Percentiles rank a stretch among this genome's conserved stretches.
These are phyloP conservation scores for Osmoderma eremita DNA, from an alignment of 2,888 invertebrate species.

Conservation along the genomic window DNA sequence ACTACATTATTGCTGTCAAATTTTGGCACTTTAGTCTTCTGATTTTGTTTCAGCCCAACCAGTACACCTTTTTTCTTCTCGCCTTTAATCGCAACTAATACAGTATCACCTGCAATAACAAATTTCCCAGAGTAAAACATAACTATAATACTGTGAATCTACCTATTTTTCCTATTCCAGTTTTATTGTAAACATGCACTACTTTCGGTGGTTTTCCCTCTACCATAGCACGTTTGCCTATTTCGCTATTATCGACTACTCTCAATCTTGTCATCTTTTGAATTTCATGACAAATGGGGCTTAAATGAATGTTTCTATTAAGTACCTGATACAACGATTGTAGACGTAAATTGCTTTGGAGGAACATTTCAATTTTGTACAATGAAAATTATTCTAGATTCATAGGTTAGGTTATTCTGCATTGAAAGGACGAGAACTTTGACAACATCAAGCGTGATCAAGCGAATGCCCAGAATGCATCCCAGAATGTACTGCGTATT, in stretches of 20 bases:
- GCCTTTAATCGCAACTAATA: slow-evolving; percentile 93
- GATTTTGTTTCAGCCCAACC: slow-evolving; percentile 87
- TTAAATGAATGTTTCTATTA: slow-evolving; percentile 67
- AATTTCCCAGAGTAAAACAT: not conserved
- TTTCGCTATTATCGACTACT: slow-evolving; percentile 96
- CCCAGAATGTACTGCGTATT: too few relatives aligned
- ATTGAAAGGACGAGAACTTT: too few relatives aligned
- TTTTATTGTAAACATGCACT: slow-evolving; percentile 94
- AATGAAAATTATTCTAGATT: not conserved
- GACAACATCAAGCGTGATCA: too few relatives aligned
- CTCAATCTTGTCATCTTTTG: slow-evolving; percentile 80
- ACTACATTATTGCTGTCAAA: slow-evolving; percentile 97
- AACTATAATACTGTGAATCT: slow-evolving; percentile 42
- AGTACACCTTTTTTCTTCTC: slow-evolving; percentile 94
- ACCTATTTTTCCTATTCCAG: slow-evolving; percentile 72
- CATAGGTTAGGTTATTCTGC: not conserved
- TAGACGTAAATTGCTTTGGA: not conserved
- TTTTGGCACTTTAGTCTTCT: slow-evolving; percentile 83
- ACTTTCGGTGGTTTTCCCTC: slow-evolving; percentile 93
- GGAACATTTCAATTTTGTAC: slow-evolving; percentile 2
- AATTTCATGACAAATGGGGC: slow-evolving; percentile 72
- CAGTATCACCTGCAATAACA: slow-evolving; percentile 76
- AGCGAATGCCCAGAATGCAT: too few relatives aligned
- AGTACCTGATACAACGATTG: not conserved
- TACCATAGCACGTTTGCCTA: slow-evolving; percentile 94